Conservation (phyloP, 1,140 invertebrate genomes). For the Leptinotarsa lineolata region DNA sequence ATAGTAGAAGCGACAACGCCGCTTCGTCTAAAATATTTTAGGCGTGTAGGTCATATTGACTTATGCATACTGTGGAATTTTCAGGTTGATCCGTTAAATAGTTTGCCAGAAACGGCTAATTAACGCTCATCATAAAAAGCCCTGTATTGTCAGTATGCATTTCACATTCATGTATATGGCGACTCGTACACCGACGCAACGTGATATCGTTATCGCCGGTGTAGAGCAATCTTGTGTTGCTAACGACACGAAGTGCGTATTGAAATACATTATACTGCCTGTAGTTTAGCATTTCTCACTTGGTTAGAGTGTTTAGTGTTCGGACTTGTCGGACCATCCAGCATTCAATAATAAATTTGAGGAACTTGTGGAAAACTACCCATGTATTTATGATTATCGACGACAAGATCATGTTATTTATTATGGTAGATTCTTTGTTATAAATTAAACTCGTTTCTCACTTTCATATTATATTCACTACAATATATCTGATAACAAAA, state of each 20-base stretch:
- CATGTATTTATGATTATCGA: neutral
- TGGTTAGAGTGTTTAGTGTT: neutral
- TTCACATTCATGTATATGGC: neutral
- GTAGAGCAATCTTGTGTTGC: neutral
- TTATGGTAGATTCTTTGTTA: no score
- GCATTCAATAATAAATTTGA: neutral
- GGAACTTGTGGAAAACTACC: neutral
- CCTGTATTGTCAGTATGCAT: neutral
- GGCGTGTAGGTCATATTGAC: no score
- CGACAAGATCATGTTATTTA: neutral
- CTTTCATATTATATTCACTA: no score
- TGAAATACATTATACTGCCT: conserved; percentile 3
- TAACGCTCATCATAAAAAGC: no score
- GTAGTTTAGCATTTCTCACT: neutral
- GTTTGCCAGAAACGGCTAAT: no score
- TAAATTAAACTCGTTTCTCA: no score
- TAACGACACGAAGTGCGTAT: neutral
- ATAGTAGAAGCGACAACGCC: no score
- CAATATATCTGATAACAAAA: no score
- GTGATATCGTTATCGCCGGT: neutral
- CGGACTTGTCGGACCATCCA: neutral
- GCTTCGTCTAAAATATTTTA: no score
- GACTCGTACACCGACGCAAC: neutral
- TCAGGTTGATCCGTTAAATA: no score
- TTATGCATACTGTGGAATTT: no score